Base-by-base conservation (phyloP, 1,140 invertebrate genomes). In the Drosophila sp. region DNA sequence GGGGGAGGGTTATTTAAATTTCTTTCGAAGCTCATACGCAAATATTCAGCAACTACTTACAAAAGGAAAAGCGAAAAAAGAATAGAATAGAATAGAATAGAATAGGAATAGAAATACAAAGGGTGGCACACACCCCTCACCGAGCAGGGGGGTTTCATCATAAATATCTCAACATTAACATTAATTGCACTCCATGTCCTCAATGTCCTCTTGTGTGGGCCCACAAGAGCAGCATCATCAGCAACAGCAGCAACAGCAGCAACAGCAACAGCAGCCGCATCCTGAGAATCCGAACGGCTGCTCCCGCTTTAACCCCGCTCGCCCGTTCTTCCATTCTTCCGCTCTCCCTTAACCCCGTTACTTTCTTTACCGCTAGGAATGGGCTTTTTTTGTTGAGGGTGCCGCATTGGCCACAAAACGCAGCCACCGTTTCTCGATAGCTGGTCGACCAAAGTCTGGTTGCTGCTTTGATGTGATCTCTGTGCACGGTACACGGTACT, bases 141-240 rank as follows among this genome's bases (percentile, higher is more conserved):
- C 13, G 21, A 36, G 18, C n/a, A 53, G 36, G 29, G 50, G 50
- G 50, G 50, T 53, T 53, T 29, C 29, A 53, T 53, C 87, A 90
- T 87, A 90, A 90, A 90, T 87, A 89, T 90, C 84, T 86, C 83
- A 81, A 89, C 89, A 87, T 89, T 90, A 91, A 91, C 90, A 90
- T 90, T 91, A 91, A 91, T 91, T 91, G 90, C 90, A 91, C 90
- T 91, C 89, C 80, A 91, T 87, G 89, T 67, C 70, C 70, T 72
- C 63, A 34, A 72, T 72, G 70, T 91, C 78, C 89, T 91, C 89
- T 91, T 91, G 81, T 91, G 83, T 90, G 89, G 89, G 78, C 81
- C 77, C 89, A 81, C 70, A 77, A 90, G 76, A 79, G 76, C 81
- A 54, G 78, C 36, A 46, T 43, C 70, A 81, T 81, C 81, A 27